Evolutionary conservation across 2,888 invertebrate species (phyloP), one percentile per base, ranked within the genome.

Genomic region (Pyrochroa serraticornis): DNA sequence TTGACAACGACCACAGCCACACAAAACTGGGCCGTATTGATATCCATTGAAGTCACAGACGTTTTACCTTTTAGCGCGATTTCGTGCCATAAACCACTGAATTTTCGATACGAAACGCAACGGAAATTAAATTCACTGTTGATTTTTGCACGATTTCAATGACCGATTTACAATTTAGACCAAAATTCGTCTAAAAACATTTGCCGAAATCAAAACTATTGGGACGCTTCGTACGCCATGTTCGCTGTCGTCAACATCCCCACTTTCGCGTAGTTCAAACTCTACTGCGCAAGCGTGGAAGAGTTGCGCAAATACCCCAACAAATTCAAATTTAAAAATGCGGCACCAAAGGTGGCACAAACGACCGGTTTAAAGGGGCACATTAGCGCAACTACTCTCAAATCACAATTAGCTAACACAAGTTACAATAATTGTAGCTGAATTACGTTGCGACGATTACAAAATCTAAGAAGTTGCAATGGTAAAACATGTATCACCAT

Each of bases 1-100:
- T 72, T 70, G 73, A 60, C 66, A 63, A 68, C 61, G 51, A 56
- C 56, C 58, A 62, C 71, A 68, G 71, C 37, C 75, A 79, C 58
- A 78, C 78, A 78, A 79, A 78, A 75, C 73, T 79, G 70, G 76
- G 71, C 79, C 76, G 71, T 79, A 79, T 77, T 74, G 76, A 71
- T 75, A 74, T 76, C 75, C 74, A 77, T 76, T 77, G 70, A 70
- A 71, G 47, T 41, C 50, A 62, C 48, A 66, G 55, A 67, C 68
- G 62, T 69, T 74, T 65, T 74, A 77, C 77, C 75, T 74, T 73
- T 73, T 72, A 68, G 49, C 41, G 50, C 14, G 45, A 52, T 49
- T 64, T 52, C 52, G 46, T 52, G 41, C 54, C 50, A 47, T 35
- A 54, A 61, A 52, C 13, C 39, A 35, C 10, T 31, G 14, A 39